These are phyloP conservation scores for Orycteropus afer DNA, from an alignment of 2,113 vertebrate genomes.

Conservation along the genomic window DNA sequence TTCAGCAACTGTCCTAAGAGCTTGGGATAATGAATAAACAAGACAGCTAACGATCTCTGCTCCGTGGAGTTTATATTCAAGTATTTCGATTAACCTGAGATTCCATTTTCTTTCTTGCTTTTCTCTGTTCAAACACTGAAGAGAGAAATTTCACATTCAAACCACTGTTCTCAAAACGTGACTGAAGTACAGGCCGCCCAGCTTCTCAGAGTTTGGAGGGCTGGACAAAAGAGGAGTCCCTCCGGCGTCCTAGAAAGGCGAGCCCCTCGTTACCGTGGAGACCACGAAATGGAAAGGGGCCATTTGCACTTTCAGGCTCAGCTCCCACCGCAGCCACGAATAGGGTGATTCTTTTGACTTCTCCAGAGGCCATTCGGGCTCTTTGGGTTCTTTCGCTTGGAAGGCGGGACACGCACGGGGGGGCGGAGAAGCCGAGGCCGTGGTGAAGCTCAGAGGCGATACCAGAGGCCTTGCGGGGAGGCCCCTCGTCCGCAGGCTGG, in stretches of 20 bases:
- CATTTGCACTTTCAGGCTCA: accelerated
- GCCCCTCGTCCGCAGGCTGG: background rate
- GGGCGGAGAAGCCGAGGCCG: background rate
- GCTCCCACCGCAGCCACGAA: no score
- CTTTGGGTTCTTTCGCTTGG: accelerated
- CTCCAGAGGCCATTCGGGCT: accelerated
- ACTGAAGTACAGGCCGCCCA: background rate
- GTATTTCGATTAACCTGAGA: background rate
- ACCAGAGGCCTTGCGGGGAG: background rate
- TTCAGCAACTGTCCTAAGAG: background rate
- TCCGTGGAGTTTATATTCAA: background rate
- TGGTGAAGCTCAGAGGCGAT: background rate
- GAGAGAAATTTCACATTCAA: background rate
- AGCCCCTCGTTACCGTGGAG: background rate
- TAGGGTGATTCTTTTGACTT: no score
- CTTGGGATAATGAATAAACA: background rate
- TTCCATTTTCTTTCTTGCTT: background rate
- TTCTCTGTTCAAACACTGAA: background rate
- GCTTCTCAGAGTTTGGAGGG: no score
- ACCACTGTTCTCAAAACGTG: background rate
- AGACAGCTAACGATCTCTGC: background rate
- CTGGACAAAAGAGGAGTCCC: no score
- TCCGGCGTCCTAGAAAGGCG: background rate
- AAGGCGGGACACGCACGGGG: background rate
- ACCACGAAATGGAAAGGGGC: background rate